Percentiles rank a stretch among this genome's conserved stretches.
Evolutionary conservation across 2,797 vertebrate species (phyloP).

Genomic region (Adelosebastes latens): DNA sequence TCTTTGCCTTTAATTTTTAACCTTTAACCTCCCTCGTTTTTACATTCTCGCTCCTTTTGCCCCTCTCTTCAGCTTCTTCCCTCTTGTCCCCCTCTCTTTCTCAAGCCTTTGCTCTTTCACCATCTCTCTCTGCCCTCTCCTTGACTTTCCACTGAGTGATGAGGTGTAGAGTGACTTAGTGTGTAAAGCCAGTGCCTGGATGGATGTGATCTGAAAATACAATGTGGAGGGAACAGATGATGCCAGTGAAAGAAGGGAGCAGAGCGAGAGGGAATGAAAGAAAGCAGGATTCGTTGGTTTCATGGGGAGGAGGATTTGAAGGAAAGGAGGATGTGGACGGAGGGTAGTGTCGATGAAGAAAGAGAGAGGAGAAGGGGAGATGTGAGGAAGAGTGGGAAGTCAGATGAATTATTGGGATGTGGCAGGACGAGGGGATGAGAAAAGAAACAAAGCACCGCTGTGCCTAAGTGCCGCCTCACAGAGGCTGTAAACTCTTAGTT

Average conservation of each 20-base stretch:
- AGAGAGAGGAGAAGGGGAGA: neutral
- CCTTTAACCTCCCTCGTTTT: conserved; percentile 43
- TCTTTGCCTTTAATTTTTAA: conserved; percentile 43
- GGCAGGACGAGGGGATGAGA: neutral
- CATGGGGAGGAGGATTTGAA: neutral
- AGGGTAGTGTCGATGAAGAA: neutral
- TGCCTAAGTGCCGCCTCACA: neutral
- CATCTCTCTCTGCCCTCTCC: conserved; percentile 57
- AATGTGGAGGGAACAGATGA: conserved; percentile 51
- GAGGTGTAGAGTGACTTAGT: conserved; percentile 67
- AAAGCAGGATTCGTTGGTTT: conserved; percentile 17
- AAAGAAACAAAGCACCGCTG: neutral
- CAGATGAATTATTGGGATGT: neutral
- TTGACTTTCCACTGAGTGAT: conserved; percentile 68
- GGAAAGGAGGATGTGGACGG: neutral
- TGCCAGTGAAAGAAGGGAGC: conserved; percentile 33
- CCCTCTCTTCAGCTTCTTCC: neutral
- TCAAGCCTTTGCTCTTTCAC: conserved; percentile 34
- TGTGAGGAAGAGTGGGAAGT: neutral
- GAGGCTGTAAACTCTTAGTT: neutral
- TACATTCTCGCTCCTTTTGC: neutral
- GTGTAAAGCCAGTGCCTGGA: conserved; percentile 61
- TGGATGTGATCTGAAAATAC: conserved; percentile 71
- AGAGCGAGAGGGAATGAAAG: conserved; percentile 17
- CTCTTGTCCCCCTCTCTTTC: conserved; percentile 26